phyloP scores from a whole-genome alignment of 2,888 invertebrate species.

The Furcula furcula region DNA sequence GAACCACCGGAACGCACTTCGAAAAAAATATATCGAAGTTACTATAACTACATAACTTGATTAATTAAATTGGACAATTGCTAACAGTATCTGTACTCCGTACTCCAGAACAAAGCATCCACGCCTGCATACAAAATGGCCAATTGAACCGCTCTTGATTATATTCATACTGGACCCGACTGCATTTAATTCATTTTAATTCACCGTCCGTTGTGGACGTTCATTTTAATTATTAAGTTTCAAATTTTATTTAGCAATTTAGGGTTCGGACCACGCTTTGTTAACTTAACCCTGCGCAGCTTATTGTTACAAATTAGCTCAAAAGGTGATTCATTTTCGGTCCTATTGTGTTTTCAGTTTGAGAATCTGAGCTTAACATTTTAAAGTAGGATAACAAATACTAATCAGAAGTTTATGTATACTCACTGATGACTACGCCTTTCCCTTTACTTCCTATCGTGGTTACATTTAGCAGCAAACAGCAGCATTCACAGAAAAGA shows the following conservation, averaged over 20 bases:
- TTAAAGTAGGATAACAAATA: background rate
- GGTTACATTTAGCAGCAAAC: background rate
- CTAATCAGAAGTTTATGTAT: background rate
- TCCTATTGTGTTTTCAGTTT: background rate
- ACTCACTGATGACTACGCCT: conserved; percentile 1
- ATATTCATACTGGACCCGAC: conserved; percentile 19
- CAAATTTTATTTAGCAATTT: conserved; percentile 19
- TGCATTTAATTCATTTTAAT: conserved; percentile 41
- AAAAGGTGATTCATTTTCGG: conserved; percentile 7
- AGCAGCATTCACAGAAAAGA: background rate
- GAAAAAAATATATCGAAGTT: no score
- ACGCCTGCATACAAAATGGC: conserved; percentile 34
- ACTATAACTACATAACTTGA: no score
- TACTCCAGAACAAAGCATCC: conserved; percentile 9
- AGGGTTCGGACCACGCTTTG: conserved; percentile 16
- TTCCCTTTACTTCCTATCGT: background rate
- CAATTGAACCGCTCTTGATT: conserved; percentile 24
- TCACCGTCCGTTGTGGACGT: conserved; percentile 22
- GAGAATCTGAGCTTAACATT: background rate
- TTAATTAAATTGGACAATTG: conserved; percentile 19
- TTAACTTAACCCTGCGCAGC: conserved; percentile 2
- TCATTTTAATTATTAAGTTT: conserved; percentile 40
- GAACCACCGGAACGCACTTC: no score
- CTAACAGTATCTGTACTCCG: conserved; percentile 14
- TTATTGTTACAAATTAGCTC: conserved; percentile 2